phyloP scores from a whole-genome alignment of 2,888 invertebrate species.

The Cenopis cana region DNA sequence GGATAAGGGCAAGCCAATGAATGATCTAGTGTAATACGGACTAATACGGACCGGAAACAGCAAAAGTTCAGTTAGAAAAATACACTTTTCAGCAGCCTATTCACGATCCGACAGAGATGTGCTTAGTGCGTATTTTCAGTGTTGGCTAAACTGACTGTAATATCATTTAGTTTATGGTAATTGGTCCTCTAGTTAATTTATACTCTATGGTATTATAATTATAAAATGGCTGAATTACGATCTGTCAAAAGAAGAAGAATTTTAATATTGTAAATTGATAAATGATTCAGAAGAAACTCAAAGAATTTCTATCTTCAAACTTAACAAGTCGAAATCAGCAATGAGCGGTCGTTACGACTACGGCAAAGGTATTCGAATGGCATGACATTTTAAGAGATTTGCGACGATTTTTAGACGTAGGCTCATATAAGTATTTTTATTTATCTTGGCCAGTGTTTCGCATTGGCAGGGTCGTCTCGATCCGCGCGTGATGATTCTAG shows the following conservation, averaged over 20 bases:
- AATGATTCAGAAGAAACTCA: background rate
- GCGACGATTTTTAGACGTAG: slow-evolving; percentile 48
- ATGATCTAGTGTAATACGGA: no score
- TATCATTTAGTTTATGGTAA: no score
- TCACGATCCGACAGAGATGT: background rate
- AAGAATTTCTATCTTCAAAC: background rate
- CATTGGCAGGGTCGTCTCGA: slow-evolving; percentile 89
- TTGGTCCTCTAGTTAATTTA: background rate
- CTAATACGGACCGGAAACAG: no score
- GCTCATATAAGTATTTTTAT: slow-evolving; percentile 74
- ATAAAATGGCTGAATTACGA: slow-evolving; percentile 33
- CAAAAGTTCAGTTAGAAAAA: no score
- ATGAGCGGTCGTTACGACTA: slow-evolving; percentile 55
- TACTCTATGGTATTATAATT: background rate
- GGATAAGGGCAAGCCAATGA: no score
- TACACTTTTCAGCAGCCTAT: background rate
- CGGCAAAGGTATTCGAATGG: slow-evolving; percentile 55
- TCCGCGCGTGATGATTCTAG: slow-evolving; percentile 84
- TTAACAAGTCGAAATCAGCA: slow-evolving; percentile 17
- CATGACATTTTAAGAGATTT: slow-evolving; percentile 41
- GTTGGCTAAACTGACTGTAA: slow-evolving; percentile 1
- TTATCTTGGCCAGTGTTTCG: slow-evolving; percentile 90
- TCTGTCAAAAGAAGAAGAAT: slow-evolving; percentile 21
- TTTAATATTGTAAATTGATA: slow-evolving; percentile 9
- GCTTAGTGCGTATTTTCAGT: background rate